Base-by-base conservation (phyloP, 1,140 invertebrate species). In the Drosophila lini region DNA sequence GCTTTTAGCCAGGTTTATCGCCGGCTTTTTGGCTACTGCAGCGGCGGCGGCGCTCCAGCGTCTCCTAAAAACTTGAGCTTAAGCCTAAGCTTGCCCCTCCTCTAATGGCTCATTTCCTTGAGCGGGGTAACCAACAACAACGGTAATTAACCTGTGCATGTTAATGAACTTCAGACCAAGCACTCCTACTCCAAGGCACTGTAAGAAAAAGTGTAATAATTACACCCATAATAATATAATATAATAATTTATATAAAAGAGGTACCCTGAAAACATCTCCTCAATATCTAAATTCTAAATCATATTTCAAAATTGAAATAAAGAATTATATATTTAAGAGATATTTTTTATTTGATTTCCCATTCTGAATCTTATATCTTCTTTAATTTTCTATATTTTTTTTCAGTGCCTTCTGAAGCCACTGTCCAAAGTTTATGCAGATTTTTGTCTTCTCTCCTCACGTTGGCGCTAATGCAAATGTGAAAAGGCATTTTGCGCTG, bases 101-200 rank as follows among this genome's bases (percentile, higher is more conserved):
- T 88, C 83, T 85, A 89, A 89, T 89, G 85, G 85, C 85, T 89
- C 86, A 89, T 89, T 89, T 89, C 85, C 81, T 89, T 44, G 85
- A 75, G 59, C 65, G 48, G 42, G 42, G 44, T 3, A 7, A 25
- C 52, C 82, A 86, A 74, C 70, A 88, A 73, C 81, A 89, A 83
- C 76, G 85, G 85, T 89, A 90, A 90, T 90, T 90, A 90, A 90
- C 85, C 85, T 90, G 85, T 90, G 85, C 85, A 90, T 90, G 85
- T 90, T 90, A 90, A 90, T 90, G 85, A 90, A 89, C 84, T 89
- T 89, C 84, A 89, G 81, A 73, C 84, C 62, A 50, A 55, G 56
- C 34, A 61, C 73, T 77, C 48, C 55, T 56, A 50, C 55, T 31
- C 36, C 28, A 45, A 9, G 13, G 31, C 68, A 74, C 70, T 58